Evolutionary conservation across 1,140 invertebrate genomes (phyloP), one percentile per base, ranked within the genome.

Genomic region (Leptinotarsa lineolata): DNA sequence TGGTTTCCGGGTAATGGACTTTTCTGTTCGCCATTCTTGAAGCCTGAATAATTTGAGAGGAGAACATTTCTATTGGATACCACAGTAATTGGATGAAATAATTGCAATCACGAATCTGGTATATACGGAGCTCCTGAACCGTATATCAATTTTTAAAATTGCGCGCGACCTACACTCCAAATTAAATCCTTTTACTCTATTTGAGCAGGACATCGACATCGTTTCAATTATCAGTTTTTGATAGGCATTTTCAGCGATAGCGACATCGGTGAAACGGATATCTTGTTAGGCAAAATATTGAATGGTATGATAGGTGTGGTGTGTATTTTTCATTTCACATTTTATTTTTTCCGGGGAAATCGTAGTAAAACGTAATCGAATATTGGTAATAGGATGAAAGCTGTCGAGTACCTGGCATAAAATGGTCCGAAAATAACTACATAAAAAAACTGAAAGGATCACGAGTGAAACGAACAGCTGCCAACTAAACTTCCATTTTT

Each of bases 101-200:
- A 68, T 68, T 68, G 67, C 67, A 54, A 46, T 68, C 63, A 54
- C 48, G 48, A 54, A 16, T 54, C n/a, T 18, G 48, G 67, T 44
- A 44, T 46, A 54, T n/a, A 46, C 67, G 39, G 8, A 22, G 16
- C 21, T n/a, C 16, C 30, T 68, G 67, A 46, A 54, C 44, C 67
- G 39, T 54, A 54, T 54, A 48, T 68, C 67, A 68, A 44, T 68
- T 68, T 68, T 46, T 15, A 46, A 46, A 68, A 46, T 68, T 22
- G 24, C 11, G 44, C 67, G 18, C 67, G 24, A 54, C 48, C 48
- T 54, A 54, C 48, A 15, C 48, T 54, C 48, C 16, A 54, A 68
- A 68, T 68, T 68, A 46, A 68, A 68, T 68, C 45, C 13, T 68
- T 68, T 68, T 46, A 46, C 67, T 68, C 30, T 54, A 46, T 68